Evolutionary conservation across 2,797 vertebrate genomes (phyloP), one percentile per base, ranked within the genome.

Genomic region (Hippopotamyrus pictus): DNA sequence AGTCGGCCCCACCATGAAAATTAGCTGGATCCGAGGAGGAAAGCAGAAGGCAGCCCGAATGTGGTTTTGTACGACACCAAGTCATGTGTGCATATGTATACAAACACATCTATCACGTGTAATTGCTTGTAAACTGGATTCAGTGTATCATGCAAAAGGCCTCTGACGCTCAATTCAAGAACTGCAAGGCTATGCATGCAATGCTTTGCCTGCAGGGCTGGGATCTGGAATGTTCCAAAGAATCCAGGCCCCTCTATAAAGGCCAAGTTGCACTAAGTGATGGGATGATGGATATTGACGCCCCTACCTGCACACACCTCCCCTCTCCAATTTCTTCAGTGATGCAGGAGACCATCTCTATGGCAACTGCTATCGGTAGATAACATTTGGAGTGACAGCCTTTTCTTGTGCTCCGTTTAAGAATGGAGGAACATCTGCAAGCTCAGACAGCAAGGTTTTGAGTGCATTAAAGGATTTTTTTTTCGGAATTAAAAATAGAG

Each of bases 281-380:
- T 93, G 91, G 54, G 92, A 93, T 94, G 93, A 93, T 93, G 92
- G 93, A 94, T 93, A 92, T 92, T 91, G 92, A 92, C 92, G 92
- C 51, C 3, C 17, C 76, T 82, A 87, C 76, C 83, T 91, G 88
- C 91, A 91, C 86, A 91, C 90, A 87, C 89, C 90, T 91, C 50
- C 84, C 89, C 82, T 65, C 88, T 51, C 88, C 87, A 79, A 88
- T 87, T 44, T 79, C 46, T 62, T 79, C 37, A 51, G 88, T 92
- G 87, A 93, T 92, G 91, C 90, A 93, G 92, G 94, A 91, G 91
- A 92, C 92, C 89, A 94, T 95, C 94, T 93, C 95, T 95, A 96
- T 95, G 95, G 95, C 92, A 94, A 96, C 95, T 83, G 92, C 93
- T 92, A 94, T 93, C 93, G 92, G 92, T 93, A 92, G 91, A 92